Evolutionary conservation across 2,113 vertebrate species (phyloP), one percentile per base, ranked within the genome.

Genomic region (Andinoacara biseriatus): DNA sequence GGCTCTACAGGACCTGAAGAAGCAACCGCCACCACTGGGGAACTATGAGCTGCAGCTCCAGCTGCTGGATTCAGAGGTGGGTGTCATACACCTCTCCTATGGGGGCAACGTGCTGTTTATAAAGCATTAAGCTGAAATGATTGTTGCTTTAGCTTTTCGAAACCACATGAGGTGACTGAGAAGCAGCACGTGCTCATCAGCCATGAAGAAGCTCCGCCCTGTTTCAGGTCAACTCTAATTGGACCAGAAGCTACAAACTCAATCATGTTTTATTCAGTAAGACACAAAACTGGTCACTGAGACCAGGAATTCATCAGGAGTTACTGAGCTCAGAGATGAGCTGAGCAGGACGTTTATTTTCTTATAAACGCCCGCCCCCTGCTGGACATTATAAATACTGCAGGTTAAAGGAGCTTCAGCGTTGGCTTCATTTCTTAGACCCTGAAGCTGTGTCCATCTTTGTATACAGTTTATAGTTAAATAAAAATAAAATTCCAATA

Each of bases 1-100:
- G 89, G 97, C 96, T 72, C 87, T 96, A 93, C 91, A 93, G 82
- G 96, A 97, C 89, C 94, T 97, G 74, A 80, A 87, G 81, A 93
- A 83, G 20, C 95, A 95, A 26, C 92, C 89, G 0, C 80, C 90
- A n/a, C 95, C 96, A 8, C 38, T 97, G 89, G 95, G 94, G 80
- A 90, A 94, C 92, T 96, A 96, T 13, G 92, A 95, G 78, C 82
- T 97, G 20, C 94, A 96, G 76, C 86, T 97, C 38, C 91, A 95
- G 20, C 87, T 93, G 79, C 94, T 94, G 4, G 93, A 96, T 89
- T 93, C 95, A 0, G 94, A 96, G 96, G 96, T 97, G 2, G 31
- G 75, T 72, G 10, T 54, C 26, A 26, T 1, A 59, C 3, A 1
- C 31, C 10, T 57, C 14, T 38, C 17, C 49, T 31, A 7, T 52